Evolutionary conservation across 2,888 invertebrate species (phyloP), one percentile per base, ranked within the genome.

Genomic region (Tenthredo scrophulariae): DNA sequence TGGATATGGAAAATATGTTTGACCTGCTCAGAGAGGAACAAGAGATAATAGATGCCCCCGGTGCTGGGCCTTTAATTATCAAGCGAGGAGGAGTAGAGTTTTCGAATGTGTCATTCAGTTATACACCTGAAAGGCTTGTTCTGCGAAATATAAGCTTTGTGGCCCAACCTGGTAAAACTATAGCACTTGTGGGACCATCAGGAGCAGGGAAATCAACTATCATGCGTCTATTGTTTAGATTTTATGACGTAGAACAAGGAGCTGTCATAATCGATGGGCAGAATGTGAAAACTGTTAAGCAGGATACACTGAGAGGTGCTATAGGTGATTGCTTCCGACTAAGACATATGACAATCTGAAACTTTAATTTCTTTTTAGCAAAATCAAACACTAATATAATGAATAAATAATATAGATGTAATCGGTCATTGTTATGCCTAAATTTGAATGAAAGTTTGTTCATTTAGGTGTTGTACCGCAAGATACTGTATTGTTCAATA

Each of bases 1-100:
- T 99, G 26, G 99, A 99, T 92, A 99, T 99, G 99, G 99, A 99
- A 94, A 99, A 99, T 93, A 99, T 99, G 99, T 98, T 99, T 92
- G 99, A 99, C 89, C 94, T 99, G 87, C 94, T 99, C 90, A 95
- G 97, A 62, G 98, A 98, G 91, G 96, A 97, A 72, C 96, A 97
- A 84, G 99, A 99, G 94, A 96, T 99, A 37, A 94, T 96, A 3
- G 98, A 99, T 94, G 96, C 96, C 0, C 96, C 97, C 0, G 96
- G 97, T 84, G 98, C 98, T 10, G 95, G 95, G 0, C 95, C 96
- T 0, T 93, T 99, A 77, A 89, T 94, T 3, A 94, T 97, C 13
- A 95, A 95, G 70, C 95, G 95, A 84, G 98, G 97, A 26, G 95
- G 94, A 74, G 96, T 99, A 43, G 97, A 98, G 93, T 99, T 99